Conservation (phyloP, 2,113 vertebrate genomes). For the Hyperoodon ampullatus region DNA sequence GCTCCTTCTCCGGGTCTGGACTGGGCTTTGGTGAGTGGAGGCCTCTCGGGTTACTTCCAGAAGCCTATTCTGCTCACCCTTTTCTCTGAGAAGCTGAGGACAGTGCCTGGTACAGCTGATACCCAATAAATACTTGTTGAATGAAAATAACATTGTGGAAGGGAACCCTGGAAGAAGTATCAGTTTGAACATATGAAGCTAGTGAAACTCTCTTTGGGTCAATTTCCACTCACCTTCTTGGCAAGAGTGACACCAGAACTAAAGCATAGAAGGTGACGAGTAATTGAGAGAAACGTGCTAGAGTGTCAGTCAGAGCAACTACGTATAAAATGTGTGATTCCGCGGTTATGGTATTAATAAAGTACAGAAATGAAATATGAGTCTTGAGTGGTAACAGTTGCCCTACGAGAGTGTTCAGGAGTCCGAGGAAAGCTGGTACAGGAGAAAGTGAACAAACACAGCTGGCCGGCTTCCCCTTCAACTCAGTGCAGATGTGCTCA, state of each 20-base stretch:
- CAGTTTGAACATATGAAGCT: neutral
- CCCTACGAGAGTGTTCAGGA: neutral
- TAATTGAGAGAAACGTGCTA: neutral
- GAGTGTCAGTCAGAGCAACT: neutral
- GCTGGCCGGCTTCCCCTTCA: slow-evolving; percentile 37
- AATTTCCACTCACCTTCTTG: neutral
- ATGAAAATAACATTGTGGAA: neutral
- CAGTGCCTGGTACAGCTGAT: too few species aligned
- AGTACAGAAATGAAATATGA: neutral
- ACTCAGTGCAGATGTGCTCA: slow-evolving; percentile 27
- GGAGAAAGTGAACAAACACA: neutral
- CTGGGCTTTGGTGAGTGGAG: neutral
- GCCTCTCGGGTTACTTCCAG: neutral
- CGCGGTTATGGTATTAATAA: slow-evolving; percentile 15
- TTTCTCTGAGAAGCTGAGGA: neutral
- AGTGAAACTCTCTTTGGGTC: neutral
- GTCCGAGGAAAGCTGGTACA: neutral
- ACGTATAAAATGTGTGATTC: neutral
- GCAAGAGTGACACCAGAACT: neutral
- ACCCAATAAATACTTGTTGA: neutral
- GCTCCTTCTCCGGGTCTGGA: neutral
- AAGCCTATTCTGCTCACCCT: neutral
- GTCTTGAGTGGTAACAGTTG: neutral
- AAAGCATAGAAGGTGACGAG: neutral
- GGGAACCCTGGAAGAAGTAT: neutral